Conservation (phyloP, 2,888 invertebrate genomes). For the Polydrusus cervinus region DNA sequence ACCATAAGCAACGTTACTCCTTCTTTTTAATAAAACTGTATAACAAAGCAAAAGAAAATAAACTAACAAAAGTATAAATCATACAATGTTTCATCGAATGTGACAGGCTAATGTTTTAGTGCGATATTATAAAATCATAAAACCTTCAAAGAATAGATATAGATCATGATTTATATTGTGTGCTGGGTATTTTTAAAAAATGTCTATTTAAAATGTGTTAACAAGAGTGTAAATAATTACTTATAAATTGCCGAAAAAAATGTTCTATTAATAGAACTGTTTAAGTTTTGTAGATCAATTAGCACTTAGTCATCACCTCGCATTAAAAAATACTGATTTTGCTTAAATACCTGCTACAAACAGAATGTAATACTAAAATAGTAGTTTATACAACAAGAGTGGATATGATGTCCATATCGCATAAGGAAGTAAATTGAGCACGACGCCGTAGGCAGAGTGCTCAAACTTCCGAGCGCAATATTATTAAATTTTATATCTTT, state of each 20-base stretch:
- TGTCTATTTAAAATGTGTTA: not conserved
- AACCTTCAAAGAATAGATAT: constrained; percentile 18
- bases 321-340: not conserved
- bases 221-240: constrained; percentile 2
- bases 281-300: not conserved
- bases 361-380: no score
- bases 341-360: no score
- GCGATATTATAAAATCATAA: constrained; percentile 14
- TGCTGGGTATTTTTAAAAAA: constrained; percentile 2
- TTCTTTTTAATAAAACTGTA: not conserved
- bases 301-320: not conserved
- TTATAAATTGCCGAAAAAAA: constrained; percentile 1
- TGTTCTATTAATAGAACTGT: not conserved
- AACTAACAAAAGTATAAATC: constrained; percentile 13
- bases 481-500: no score
- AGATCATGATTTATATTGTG: constrained; percentile 15
- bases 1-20: not conserved
- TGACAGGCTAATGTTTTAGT: constrained; percentile 11
- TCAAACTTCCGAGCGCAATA: no score
- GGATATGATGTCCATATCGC: no score
- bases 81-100: constrained; percentile 2
- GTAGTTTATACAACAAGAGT: no score
- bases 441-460: no score
- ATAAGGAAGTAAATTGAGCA: no score
- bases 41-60: constrained; percentile 7